Evolutionary conservation across 2,888 invertebrate species (phyloP).

Genomic region (Diloba caeruleocephala): DNA sequence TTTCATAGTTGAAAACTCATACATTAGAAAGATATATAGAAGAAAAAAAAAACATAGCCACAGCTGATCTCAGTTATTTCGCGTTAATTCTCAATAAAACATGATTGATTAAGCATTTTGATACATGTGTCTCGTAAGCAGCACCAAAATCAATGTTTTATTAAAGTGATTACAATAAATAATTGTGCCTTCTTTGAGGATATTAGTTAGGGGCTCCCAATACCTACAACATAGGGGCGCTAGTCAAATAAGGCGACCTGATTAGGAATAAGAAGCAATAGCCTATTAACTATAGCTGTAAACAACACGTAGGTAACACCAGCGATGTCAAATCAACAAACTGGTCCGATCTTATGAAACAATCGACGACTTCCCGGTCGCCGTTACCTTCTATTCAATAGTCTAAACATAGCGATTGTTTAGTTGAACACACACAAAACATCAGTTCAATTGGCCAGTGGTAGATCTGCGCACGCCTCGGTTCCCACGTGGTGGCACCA

Average conservation of each 20-base stretch:
- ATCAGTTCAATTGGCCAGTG: not conserved
- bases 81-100: too few relatives aligned
- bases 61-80: too few relatives aligned
- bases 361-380: not conserved
- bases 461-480: not conserved
- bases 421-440: not conserved
- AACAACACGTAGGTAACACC: not conserved
- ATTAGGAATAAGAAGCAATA: not conserved
- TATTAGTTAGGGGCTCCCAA: too few relatives aligned
- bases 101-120: too few relatives aligned
- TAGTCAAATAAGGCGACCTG: not conserved
- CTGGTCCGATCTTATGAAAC: not conserved
- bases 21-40: too few relatives aligned
- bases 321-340: constrained; percentile 1
- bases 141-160: too few relatives aligned
- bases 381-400: not conserved
- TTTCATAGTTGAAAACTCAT: too few relatives aligned
- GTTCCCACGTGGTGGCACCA: not conserved
- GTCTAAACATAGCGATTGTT: constrained; percentile 17
- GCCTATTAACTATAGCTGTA: not conserved
- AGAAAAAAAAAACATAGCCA: too few relatives aligned
- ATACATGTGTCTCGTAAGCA: too few relatives aligned
- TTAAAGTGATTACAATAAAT: too few relatives aligned
- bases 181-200: too few relatives aligned
- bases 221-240: too few relatives aligned